A percentile compares a stretch with the other conserved stretches of the same genome.
These are phyloP conservation scores for Podarcis lilfordi DNA, from an alignment of 2,797 vertebrate species.

Conservation along the genomic window DNA sequence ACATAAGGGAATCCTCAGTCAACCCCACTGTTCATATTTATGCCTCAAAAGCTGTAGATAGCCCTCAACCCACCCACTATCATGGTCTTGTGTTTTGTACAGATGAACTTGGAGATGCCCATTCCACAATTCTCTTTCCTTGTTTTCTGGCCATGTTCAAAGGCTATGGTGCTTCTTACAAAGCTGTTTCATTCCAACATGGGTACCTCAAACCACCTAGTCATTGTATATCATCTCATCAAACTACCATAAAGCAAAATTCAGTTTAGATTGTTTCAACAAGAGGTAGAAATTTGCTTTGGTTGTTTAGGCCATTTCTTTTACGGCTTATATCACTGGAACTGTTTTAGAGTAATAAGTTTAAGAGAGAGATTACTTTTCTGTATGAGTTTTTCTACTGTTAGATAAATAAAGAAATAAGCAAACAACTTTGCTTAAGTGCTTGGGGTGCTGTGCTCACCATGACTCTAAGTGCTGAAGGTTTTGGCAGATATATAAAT, in stretches of 20 bases:
- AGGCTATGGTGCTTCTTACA: neutral
- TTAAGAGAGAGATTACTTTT: neutral
- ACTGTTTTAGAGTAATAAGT: neutral
- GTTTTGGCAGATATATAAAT: slow-evolving; percentile 23
- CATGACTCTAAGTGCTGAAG: slow-evolving; percentile 27
- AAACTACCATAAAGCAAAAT: neutral
- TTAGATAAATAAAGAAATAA: neutral
- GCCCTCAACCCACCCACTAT: neutral
- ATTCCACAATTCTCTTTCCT: neutral
- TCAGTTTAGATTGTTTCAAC: neutral
- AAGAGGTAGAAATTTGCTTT: neutral
- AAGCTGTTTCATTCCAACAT: neutral
- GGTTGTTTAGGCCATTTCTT: neutral
- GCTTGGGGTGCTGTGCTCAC: slow-evolving; percentile 26
- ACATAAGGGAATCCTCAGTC: neutral
- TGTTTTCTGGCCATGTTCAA: neutral
- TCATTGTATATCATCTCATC: neutral
- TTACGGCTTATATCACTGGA: neutral
- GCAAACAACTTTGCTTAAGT: slow-evolving; percentile 8
- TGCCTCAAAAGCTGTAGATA: neutral
- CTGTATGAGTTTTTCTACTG: neutral
- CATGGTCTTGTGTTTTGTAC: neutral
- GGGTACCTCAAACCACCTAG: neutral
- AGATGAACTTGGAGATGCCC: neutral
- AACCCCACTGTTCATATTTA: neutral